A percentile compares a stretch with the other conserved stretches of the same genome.
Evolutionary conservation across 2,888 invertebrate species (phyloP).

Genomic region (Galerucella pusilla): DNA sequence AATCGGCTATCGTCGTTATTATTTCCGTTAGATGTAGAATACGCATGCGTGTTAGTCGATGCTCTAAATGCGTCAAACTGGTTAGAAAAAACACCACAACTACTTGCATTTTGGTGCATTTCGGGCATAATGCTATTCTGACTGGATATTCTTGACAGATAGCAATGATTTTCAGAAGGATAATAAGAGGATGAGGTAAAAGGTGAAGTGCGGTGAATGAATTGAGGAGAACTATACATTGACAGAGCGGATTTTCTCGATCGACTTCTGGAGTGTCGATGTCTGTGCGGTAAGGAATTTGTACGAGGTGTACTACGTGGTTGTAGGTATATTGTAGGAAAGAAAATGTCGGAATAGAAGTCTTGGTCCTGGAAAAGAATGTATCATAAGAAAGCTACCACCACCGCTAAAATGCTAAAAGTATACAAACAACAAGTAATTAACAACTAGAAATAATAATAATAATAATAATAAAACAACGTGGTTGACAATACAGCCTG

Average conservation of each 20-base stretch:
- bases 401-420: slow-evolving; percentile 32
- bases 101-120: slow-evolving; percentile 62
- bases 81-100: slow-evolving; percentile 45
- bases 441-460: neutral
- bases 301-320: slow-evolving; percentile 48
- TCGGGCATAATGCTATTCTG: slow-evolving; percentile 59
- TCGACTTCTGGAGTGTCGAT: slow-evolving; percentile 59
- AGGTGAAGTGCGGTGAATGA: slow-evolving; percentile 49
- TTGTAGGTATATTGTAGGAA: slow-evolving; percentile 63
- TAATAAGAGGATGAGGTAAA: slow-evolving; percentile 36
- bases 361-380: slow-evolving; percentile 72
- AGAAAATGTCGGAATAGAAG: slow-evolving; percentile 81
- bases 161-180: slow-evolving; percentile 54
- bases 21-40: slow-evolving; percentile 17
- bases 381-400: slow-evolving; percentile 58
- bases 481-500: too few species aligned
- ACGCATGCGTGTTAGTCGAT: slow-evolving; percentile 32
- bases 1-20: neutral
- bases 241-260: slow-evolving; percentile 58
- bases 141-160: slow-evolving; percentile 52
- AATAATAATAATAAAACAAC: too few species aligned
- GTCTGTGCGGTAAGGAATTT: slow-evolving; percentile 60
- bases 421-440: neutral
- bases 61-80: slow-evolving; percentile 23
- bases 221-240: slow-evolving; percentile 64